Evolutionary conservation across 2,888 invertebrate genomes (phyloP).

Genomic region (Hoplodrina blanda): DNA sequence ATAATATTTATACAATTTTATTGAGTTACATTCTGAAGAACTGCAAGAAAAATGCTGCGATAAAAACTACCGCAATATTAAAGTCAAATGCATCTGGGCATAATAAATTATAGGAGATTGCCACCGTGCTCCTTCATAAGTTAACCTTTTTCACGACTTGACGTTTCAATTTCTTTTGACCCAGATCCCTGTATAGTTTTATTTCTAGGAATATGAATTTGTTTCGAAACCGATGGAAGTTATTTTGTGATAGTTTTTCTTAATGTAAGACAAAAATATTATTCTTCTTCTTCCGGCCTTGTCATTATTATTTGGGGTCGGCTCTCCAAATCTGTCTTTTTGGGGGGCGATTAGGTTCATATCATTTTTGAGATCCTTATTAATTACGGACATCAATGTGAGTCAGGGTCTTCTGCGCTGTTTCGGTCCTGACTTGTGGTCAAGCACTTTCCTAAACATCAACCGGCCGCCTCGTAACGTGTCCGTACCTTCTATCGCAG

Average conservation of each 20-base stretch:
- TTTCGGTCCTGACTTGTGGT: too few species aligned
- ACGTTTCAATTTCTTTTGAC: constrained; percentile 39
- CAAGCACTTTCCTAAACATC: too few species aligned
- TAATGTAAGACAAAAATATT: too few species aligned
- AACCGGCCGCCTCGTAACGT: too few species aligned
- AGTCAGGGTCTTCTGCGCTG: too few species aligned
- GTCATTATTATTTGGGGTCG: too few species aligned
- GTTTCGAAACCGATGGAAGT: background rate
- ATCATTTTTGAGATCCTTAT: too few species aligned
- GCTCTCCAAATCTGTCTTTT: too few species aligned
- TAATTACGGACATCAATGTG: too few species aligned
- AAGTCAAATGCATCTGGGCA: constrained; percentile 28
- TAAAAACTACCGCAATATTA: constrained; percentile 19
- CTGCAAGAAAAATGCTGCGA: constrained; percentile 10
- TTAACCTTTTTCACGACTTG: constrained; percentile 20
- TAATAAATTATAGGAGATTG: constrained; percentile 31
- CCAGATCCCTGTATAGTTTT: constrained; percentile 1
- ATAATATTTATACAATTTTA: background rate
- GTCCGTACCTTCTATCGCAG: too few species aligned
- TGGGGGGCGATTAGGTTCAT: too few species aligned
- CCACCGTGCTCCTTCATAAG: constrained; percentile 15
- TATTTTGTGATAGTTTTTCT: background rate
- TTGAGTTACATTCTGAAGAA: background rate
- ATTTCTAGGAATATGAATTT: background rate
- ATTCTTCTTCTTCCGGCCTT: too few species aligned